phyloP scores from a whole-genome alignment of 2,797 vertebrate species.

The Rhodeus uyekii region DNA sequence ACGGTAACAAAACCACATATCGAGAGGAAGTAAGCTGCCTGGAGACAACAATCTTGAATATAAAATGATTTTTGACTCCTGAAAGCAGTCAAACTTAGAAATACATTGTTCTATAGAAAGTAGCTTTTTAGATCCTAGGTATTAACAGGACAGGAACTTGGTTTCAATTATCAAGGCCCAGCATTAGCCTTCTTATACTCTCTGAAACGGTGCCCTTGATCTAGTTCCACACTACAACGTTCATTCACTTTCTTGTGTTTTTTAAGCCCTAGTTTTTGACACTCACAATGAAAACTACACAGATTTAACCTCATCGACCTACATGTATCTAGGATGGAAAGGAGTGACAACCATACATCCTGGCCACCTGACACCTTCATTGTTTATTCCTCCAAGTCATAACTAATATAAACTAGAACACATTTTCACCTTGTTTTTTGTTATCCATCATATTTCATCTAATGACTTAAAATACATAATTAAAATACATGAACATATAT shows the following conservation, averaged over 20 bases:
- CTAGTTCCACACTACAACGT: neutral
- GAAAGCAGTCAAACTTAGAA: neutral
- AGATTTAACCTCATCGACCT: slow-evolving; percentile 4
- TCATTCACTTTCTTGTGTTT: neutral
- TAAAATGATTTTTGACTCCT: neutral
- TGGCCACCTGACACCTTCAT: slow-evolving; percentile 31
- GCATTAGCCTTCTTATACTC: neutral
- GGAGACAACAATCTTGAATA: neutral
- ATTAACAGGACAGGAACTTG: neutral
- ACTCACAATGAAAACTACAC: neutral
- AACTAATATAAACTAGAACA: neutral
- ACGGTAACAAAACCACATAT: neutral
- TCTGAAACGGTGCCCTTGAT: neutral
- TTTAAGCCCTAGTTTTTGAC: neutral
- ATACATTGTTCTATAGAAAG: neutral
- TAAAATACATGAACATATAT: too few relatives aligned
- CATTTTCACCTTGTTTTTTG: neutral
- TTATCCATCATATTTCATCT: neutral
- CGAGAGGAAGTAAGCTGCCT: slow-evolving; percentile 3
- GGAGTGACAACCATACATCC: neutral
- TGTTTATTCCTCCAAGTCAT: slow-evolving; percentile 1
- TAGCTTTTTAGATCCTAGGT: neutral
- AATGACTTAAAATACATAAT: too few relatives aligned
- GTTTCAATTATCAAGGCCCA: neutral
- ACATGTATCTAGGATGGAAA: neutral